A percentile compares a stretch with the other conserved stretches of the same genome.
These are phyloP conservation scores for Lymantria monacha DNA, from an alignment of 2,888 invertebrate species.

Conservation along the genomic window DNA sequence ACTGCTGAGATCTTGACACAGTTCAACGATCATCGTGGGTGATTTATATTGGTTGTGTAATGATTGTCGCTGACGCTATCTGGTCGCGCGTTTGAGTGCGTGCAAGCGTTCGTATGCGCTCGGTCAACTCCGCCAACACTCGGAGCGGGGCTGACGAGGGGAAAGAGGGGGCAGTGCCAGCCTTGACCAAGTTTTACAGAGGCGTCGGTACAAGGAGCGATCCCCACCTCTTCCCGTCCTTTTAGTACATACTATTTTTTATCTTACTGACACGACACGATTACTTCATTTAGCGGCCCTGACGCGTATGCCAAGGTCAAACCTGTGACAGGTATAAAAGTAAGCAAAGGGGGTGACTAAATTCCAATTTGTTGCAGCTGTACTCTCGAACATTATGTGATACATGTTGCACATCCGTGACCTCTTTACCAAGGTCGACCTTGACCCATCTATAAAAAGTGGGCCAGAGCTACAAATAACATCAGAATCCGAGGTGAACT, in stretches of 20 bases:
- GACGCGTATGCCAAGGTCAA: constrained; percentile 59
- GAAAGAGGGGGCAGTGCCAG: constrained; percentile 59
- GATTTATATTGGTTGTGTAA: constrained; percentile 77
- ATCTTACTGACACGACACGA: constrained; percentile 65
- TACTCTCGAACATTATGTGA: background rate
- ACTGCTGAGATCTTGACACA: constrained; percentile 72
- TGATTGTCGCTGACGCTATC: constrained; percentile 62
- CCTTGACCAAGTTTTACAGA: constrained; percentile 82
- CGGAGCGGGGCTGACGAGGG: constrained; percentile 44
- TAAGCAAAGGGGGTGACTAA: background rate
- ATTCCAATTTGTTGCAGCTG: background rate
- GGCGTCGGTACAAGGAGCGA: constrained; percentile 78
- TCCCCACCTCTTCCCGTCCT: constrained; percentile 80
- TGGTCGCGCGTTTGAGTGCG: constrained; percentile 65
- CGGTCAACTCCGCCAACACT: constrained; percentile 57
- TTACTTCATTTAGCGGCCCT: constrained; percentile 65
- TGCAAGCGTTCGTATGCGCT: constrained; percentile 59
- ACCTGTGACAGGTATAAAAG: constrained; percentile 22
- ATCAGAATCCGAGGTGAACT: constrained; percentile 67
- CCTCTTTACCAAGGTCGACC: constrained; percentile 63
- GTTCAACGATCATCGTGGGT: constrained; percentile 65
- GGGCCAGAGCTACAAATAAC: constrained; percentile 70
- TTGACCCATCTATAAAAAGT: constrained; percentile 73
- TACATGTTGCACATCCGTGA: constrained; percentile 37
- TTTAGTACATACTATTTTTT: constrained; percentile 59